Percentiles rank a stretch among this genome's conserved stretches.
Conservation (phyloP, 2,113 vertebrate genomes). For the Xenopus borealis region DNA sequence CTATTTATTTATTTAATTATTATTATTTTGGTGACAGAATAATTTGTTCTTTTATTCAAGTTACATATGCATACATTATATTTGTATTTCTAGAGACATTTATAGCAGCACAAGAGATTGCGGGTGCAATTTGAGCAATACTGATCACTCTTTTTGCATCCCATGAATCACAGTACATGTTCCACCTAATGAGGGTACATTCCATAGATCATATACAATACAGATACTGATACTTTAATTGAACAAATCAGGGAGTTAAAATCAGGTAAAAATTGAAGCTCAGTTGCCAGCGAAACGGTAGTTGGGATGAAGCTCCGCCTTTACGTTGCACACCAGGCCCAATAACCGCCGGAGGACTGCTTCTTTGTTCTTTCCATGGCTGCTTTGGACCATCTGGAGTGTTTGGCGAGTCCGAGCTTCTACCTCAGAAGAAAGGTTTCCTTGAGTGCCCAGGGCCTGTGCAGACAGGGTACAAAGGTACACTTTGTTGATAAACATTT, state of each 20-base stretch:
- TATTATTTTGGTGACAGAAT: too few relatives aligned
- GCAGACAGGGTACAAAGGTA: neutral
- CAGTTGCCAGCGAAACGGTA: constrained; percentile 26
- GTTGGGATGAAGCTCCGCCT: constrained; percentile 35
- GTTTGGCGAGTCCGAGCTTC: constrained; percentile 62
- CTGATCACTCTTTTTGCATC: too few relatives aligned
- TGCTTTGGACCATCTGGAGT: constrained; percentile 64
- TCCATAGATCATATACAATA: neutral
- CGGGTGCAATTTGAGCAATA: too few relatives aligned
- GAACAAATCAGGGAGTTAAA: neutral
- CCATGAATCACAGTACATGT: neutral
- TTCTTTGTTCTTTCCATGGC: constrained; percentile 41
- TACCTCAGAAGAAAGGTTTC: constrained; percentile 63
- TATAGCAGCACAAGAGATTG: too few relatives aligned
- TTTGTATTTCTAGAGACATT: too few relatives aligned
- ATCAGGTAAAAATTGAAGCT: neutral
- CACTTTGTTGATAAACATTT: too few relatives aligned
- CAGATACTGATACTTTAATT: constrained; percentile 1
- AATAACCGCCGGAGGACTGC: constrained; percentile 26
- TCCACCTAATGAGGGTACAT: neutral
- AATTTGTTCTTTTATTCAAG: too few relatives aligned
- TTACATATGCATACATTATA: too few relatives aligned
- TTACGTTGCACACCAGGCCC: constrained; percentile 30
- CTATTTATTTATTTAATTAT: too few relatives aligned
- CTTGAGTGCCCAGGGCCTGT: constrained; percentile 69